phyloP scores from a whole-genome alignment of 30 jellyfish, hydroid and myxozoan species.

The Aurelia aurita region DNA sequence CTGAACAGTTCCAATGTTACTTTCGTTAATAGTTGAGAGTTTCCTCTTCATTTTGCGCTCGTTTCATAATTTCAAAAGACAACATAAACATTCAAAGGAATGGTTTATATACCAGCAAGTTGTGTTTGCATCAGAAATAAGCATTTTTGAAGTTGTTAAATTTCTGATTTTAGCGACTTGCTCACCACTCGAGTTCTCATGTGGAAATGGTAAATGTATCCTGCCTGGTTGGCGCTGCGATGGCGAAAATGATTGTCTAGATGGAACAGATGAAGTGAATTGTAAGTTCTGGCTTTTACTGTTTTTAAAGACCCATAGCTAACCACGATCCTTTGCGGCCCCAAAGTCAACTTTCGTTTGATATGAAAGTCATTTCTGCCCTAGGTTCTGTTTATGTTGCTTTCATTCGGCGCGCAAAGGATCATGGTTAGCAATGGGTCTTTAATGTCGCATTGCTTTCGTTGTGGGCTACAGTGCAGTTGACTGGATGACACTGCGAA shows the following conservation, averaged over 20 bases:
- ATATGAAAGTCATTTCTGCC: too few species aligned
- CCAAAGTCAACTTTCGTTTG: too few species aligned
- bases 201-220: constrained; percentile 72
- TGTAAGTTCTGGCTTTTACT: constrained; percentile 38
- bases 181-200: constrained; percentile 21
- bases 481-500: too few species aligned
- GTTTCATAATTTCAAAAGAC: neutral
- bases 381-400: too few species aligned
- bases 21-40: neutral
- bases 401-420: too few species aligned
- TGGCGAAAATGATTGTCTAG: constrained; percentile 76
- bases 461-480: too few species aligned
- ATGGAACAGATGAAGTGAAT: constrained; percentile 68
- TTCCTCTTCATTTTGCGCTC: too few species aligned
- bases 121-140: neutral
- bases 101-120: neutral
- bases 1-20: too few species aligned
- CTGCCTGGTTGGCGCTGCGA: constrained; percentile 79
- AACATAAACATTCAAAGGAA: neutral
- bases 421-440: too few species aligned
- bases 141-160: neutral
- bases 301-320: neutral
- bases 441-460: too few species aligned
- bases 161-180: constrained; percentile 38
- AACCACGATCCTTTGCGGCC: too few species aligned